These are phyloP conservation scores for Stenopsyche tienmushanensis DNA, from an alignment of 1,140 invertebrate species.

Conservation along the genomic window DNA sequence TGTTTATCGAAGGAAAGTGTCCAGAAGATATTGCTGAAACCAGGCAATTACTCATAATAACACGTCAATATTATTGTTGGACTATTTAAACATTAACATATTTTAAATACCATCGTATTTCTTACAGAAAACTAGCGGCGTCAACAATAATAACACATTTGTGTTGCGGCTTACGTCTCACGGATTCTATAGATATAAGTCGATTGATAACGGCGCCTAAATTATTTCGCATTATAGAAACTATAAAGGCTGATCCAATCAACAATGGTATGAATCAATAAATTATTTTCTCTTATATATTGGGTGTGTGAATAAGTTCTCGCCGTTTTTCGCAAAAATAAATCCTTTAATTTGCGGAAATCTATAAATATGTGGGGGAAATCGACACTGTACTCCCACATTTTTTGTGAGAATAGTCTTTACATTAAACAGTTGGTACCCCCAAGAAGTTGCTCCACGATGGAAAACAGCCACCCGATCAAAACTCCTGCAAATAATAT, in stretches of 20 bases:
- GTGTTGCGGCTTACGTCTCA: slow-evolving; percentile 1
- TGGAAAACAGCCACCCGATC: no score
- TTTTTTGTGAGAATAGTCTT: no score
- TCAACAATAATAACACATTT: slow-evolving; percentile 30
- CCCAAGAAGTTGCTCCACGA: no score
- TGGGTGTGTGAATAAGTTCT: no score
- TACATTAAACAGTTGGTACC: no score
- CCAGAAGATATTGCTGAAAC: slow-evolving; percentile 17
- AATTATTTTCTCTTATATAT: no score
- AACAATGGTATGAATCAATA: slow-evolving; percentile 37
- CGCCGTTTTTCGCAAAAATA: no score
- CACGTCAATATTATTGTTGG: background rate
- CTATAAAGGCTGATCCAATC: slow-evolving; percentile 20
- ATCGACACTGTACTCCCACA: no score
- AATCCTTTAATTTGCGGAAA: no score
- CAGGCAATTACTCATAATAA: slow-evolving; percentile 15
- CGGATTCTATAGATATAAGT: slow-evolving; percentile 18
- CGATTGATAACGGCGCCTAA: slow-evolving; percentile 21
- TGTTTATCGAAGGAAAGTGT: slow-evolving; percentile 18
- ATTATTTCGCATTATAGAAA: slow-evolving; percentile 18
- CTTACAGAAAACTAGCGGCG: slow-evolving; percentile 28
- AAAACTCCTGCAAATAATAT: no score
- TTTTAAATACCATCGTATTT: background rate
- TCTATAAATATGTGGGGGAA: no score
- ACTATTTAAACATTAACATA: background rate